A percentile compares a stretch with the other conserved stretches of the same genome.
These are phyloP conservation scores for Himantopus leucocephalus DNA, from an alignment of 2,113 vertebrate genomes.

Conservation along the genomic window DNA sequence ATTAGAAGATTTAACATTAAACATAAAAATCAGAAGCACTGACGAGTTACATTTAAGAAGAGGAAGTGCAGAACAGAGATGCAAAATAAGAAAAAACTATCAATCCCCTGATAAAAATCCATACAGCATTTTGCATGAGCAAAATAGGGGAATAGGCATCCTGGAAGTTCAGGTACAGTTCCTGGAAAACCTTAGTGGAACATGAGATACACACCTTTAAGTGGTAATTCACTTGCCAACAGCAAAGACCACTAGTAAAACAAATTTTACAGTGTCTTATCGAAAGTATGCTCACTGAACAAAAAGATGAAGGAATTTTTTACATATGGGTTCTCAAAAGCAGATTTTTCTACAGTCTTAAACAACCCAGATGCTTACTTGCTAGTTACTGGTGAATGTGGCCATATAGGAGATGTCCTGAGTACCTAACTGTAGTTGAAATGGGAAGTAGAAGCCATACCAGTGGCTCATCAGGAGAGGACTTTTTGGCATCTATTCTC, in stretches of 20 bases:
- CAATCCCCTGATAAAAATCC: neutral
- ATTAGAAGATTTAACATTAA: neutral
- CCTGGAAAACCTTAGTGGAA: neutral
- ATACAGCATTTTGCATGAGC: neutral
- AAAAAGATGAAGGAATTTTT: neutral
- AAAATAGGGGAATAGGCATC: neutral
- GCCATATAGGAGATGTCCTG: neutral
- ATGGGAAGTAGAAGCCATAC: neutral
- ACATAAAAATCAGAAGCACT: neutral
- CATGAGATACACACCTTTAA: neutral
- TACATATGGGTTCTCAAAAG: neutral
- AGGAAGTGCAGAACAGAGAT: neutral
- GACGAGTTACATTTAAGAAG: neutral
- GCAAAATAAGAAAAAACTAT: neutral
- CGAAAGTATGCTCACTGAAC: neutral
- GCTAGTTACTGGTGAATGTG: neutral
- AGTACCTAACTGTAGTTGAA: neutral
- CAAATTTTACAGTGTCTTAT: neutral
- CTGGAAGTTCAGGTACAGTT: neutral
- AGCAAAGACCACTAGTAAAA: neutral
- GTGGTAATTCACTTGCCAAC: neutral
- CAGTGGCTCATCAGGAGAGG: neutral
- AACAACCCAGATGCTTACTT: neutral
- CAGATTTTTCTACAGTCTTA: neutral
- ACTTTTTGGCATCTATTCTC: neutral